Percentiles rank a stretch among this genome's conserved stretches.
Conservation (phyloP, 2,113 vertebrate species). For the Oreotrochilus melanogaster region DNA sequence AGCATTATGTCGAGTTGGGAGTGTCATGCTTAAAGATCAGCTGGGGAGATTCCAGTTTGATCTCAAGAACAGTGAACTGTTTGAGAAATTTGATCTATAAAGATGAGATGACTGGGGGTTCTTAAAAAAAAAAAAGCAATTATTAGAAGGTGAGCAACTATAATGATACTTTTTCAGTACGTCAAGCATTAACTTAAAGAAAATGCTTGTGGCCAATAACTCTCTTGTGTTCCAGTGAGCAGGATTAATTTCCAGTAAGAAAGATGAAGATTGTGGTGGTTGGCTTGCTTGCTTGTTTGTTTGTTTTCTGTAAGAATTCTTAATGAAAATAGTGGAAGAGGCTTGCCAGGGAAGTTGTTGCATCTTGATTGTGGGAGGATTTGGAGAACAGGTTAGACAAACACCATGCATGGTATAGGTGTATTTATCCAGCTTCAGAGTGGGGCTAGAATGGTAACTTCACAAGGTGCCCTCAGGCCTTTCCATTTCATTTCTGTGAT, state of each 20-base stretch:
- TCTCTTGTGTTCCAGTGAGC: rapidly evolving
- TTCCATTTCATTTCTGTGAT: background rate
- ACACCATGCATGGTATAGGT: background rate
- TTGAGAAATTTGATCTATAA: background rate
- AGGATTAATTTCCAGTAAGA: background rate
- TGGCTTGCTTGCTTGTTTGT: background rate
- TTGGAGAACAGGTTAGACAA: constrained; percentile 49
- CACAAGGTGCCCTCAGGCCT: background rate
- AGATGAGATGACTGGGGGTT: background rate
- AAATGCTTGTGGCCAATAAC: background rate
- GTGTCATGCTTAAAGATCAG: background rate
- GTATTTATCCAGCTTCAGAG: background rate
- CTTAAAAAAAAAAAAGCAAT: background rate
- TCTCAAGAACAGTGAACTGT: background rate
- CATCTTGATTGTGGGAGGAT: background rate
- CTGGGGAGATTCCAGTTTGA: background rate
- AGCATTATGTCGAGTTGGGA: background rate
- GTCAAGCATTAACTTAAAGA: background rate
- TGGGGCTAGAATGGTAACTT: background rate
- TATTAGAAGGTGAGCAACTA: background rate
- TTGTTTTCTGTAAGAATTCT: background rate
- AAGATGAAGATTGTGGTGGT: background rate
- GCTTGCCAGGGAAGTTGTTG: background rate
- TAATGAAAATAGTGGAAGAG: background rate
- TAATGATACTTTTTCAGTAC: background rate